A percentile compares a stretch with the other conserved stretches of the same genome.
Conservation (phyloP, 2,113 vertebrate genomes). For the Mungos mungo region DNA sequence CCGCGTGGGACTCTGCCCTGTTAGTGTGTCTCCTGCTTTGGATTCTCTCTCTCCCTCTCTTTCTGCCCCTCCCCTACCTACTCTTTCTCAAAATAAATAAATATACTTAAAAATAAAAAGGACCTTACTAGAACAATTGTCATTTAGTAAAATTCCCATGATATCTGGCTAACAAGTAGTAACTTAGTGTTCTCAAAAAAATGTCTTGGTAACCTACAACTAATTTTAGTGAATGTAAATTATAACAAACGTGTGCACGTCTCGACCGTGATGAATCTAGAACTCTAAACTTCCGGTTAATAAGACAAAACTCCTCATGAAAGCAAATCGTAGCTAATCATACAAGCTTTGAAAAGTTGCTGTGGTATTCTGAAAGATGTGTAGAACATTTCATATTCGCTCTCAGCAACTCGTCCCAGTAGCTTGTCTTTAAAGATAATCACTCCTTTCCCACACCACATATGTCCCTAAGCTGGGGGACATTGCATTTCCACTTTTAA, state of each 20-base stretch:
- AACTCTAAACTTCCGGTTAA: background rate
- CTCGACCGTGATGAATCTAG: background rate
- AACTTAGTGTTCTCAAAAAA: background rate
- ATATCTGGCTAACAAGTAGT: background rate
- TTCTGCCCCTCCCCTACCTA: too few species aligned
- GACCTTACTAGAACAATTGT: background rate
- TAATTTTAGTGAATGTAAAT: background rate
- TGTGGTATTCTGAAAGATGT: background rate
- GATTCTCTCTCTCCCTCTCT: too few species aligned
- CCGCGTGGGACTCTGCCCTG: too few species aligned
- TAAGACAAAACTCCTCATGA: background rate
- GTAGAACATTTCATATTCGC: background rate
- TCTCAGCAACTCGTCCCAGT: background rate
- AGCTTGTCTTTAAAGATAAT: background rate
- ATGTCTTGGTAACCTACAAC: background rate
- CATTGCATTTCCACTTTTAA: constrained; percentile 20
- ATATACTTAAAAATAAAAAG: background rate
- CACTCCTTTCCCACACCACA: background rate
- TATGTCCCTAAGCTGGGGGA: background rate
- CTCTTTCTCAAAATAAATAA: too few species aligned
- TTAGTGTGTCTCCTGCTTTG: too few species aligned
- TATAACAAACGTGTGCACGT: background rate
- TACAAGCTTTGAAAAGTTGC: background rate
- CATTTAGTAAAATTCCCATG: background rate
- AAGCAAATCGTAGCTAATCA: background rate